Base-by-base conservation (phyloP, 2,113 vertebrate species). In the Propithecus coquereli region DNA sequence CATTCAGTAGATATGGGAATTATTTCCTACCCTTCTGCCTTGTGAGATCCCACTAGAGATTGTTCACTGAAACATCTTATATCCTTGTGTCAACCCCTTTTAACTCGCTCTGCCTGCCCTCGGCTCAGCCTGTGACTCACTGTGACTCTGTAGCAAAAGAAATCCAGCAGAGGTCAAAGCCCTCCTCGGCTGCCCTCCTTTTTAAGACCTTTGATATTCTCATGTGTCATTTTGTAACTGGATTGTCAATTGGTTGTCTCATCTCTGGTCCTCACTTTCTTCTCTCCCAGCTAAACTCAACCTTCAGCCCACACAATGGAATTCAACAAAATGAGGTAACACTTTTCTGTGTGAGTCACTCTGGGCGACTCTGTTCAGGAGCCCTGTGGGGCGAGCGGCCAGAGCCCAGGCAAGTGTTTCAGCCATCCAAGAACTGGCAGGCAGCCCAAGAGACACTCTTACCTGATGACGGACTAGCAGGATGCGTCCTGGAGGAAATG, bases 381-480 rank as follows among this genome's bases (percentile, higher is more conserved):
- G 96, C 97, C 94, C 92, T 97, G 83, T 95, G 76, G 8, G 70
- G 74, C 2, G 52, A 97, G 93, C 74, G 84, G 79, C 76, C 86
- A 93, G 93, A 91, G 74, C 70, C 91, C 91, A 97, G 80, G 96
- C 89, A 90, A 97, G 92, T 90, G 66, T 87, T 97, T 97, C 90
- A 94, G 87, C 96, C 95, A 30, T 98, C 97, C 96, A 98, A 97
- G 97, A 98, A 98, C 96, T 98, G 97, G 96, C 97, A 84, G 65
- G 11, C 59, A 84, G 95, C 97, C 97, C 92, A 50, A 94, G 84
- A 98, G 95, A 97, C 97, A 98, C 96, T 97, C 90, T 97, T 83
- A 97, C 95, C 95, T 96, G 97, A 97, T 97, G 96, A 96, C 10
- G 34, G 85, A 71, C 97, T 73, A 47, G 89, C 47, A 34, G 74